Evolutionary conservation across 2,888 invertebrate genomes (phyloP).

Genomic region (Odontocolon sp.): DNA sequence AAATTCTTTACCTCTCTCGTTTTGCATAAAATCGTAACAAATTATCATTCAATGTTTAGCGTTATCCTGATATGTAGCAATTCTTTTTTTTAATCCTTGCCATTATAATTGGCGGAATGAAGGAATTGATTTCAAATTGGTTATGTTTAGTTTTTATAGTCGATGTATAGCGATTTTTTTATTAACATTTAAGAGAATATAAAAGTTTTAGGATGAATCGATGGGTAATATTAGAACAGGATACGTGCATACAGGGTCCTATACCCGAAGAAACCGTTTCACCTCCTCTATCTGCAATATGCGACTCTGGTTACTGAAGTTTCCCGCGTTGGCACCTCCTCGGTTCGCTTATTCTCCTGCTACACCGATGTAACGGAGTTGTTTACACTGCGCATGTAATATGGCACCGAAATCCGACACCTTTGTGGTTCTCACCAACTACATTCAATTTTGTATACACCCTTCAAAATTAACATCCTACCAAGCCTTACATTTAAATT

Average conservation of each 20-base stretch:
- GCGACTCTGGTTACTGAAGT: conserved; percentile 77
- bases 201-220: too few relatives aligned
- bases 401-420: conserved; percentile 65
- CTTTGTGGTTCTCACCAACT: conserved; percentile 3
- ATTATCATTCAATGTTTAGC: too few relatives aligned
- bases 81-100: too few relatives aligned
- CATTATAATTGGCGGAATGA: too few relatives aligned
- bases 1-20: too few relatives aligned
- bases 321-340: conserved; percentile 79
- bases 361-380: conserved; percentile 80
- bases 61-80: too few relatives aligned
- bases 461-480: neutral
- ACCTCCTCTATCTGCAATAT: conserved; percentile 77
- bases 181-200: too few relatives aligned
- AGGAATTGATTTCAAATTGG: too few relatives aligned
- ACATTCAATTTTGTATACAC: neutral
- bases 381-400: conserved; percentile 81
- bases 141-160: too few relatives aligned
- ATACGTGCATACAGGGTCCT: conserved; percentile 31
- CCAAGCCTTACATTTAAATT: neutral
- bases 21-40: too few relatives aligned
- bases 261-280: conserved; percentile 51
- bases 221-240: too few relatives aligned
- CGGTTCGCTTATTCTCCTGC: conserved; percentile 75
- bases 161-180: too few relatives aligned